These are phyloP conservation scores for Phalacrocorax carbo DNA, from an alignment of 2,113 vertebrate genomes.

Conservation along the genomic window DNA sequence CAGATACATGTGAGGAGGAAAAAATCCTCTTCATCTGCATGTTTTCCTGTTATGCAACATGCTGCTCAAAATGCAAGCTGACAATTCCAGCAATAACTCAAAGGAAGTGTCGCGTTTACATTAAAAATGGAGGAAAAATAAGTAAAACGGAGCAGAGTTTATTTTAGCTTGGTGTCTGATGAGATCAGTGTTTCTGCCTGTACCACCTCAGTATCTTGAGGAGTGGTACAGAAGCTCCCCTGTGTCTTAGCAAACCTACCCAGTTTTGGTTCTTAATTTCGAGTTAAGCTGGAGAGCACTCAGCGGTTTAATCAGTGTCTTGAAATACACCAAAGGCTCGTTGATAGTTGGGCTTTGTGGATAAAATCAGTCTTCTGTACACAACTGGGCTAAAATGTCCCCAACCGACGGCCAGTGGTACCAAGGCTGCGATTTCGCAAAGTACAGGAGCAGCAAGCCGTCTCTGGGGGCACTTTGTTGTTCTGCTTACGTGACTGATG, in stretches of 20 bases:
- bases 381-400: accelerated
- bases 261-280: not conserved
- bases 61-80: not conserved
- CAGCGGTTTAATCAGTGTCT: not conserved
- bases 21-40: slow-evolving; percentile 61
- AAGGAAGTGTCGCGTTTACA: not conserved
- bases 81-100: not conserved
- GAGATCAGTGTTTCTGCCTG: not conserved
- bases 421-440: not conserved
- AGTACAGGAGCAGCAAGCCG: not conserved
- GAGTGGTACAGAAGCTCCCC: not conserved
- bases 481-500: not conserved
- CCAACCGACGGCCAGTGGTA: not conserved
- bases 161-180: not conserved
- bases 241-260: not conserved
- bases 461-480: not conserved
- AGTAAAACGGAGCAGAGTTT: not conserved
- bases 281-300: no score
- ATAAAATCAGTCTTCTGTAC: not conserved
- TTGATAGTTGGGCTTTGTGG: not conserved
- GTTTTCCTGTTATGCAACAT: slow-evolving; percentile 29
- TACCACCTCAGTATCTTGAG: not conserved
- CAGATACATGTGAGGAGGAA: slow-evolving; percentile 20
- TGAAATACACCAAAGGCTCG: not conserved
- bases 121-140: not conserved